Evolutionary conservation across 2,888 invertebrate genomes (phyloP), one percentile per base, ranked within the genome.

Genomic region (Torymus texanus): DNA sequence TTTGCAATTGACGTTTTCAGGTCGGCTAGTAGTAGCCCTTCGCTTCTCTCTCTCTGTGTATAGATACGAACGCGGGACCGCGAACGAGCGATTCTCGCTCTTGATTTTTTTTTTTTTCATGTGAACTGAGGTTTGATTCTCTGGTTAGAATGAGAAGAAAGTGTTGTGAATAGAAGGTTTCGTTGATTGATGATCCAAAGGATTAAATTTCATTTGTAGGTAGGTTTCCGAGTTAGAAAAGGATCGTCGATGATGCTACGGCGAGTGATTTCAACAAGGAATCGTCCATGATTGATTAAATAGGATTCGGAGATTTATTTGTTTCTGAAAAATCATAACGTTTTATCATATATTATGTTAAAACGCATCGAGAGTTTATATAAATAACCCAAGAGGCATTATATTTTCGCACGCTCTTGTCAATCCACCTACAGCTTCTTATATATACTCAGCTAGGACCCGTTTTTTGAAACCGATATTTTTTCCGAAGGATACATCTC

Each of bases 1-100:
- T 74, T 41, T 70, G 82, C 81, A 84, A 84, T 84, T 84, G 84
- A 85, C 84, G 84, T 85, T 85, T 85, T 85, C 81, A 84, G 85
- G 84, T 83, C 82, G 84, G 84, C 83, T 85, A 84, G 84, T 84
- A 83, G 82, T 81, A 73, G 14, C 41, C 41, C 41, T 41, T 41
- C 41, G 5, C 41, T 5, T 8, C 41, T 41, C 29, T 41, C 29
- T 29, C 41, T 21, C 21, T 29, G 8, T 41, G 41, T 41, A 4
- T 41, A 41, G 41, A 41, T 41, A 41, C 41, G 5, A 41, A 8
- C 29, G 41, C 5, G 41, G 8, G 41, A 5, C 1, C 41, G 41
- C 41, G 41, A 5, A 1, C 8, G 41, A 41, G n/a, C n/a, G n/a
- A n/a, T n/a, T n/a, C n/a, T n/a, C n/a, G n/a, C n/a, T n/a, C n/a